A percentile compares a stretch with the other conserved stretches of the same genome.
phyloP scores from a whole-genome alignment of 2,113 vertebrate species.

The Mus spicilegus region DNA sequence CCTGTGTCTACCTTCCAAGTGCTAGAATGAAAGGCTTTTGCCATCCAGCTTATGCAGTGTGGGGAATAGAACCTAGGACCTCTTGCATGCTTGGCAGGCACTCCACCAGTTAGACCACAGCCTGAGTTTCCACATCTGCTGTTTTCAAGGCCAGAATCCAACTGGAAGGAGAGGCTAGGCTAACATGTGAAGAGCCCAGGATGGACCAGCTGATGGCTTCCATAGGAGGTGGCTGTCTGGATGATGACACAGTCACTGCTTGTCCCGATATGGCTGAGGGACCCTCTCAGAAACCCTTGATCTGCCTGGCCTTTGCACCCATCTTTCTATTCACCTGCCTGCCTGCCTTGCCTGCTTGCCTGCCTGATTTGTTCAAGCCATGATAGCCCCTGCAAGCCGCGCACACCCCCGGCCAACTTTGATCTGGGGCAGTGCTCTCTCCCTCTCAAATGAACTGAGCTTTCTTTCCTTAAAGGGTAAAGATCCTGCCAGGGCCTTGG shows the following conservation, averaged over 20 bases:
- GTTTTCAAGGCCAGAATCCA: background rate
- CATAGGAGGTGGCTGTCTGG: background rate
- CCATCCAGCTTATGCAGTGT: background rate
- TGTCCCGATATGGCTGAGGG: background rate
- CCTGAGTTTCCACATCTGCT: background rate
- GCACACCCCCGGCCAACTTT: background rate
- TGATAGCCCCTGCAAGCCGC: background rate
- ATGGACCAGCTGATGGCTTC: fast-evolving
- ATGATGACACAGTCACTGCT: background rate
- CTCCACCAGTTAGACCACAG: background rate
- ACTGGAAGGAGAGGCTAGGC: background rate
- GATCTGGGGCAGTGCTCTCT: background rate
- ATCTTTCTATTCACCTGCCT: background rate
- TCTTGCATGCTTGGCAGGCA: background rate
- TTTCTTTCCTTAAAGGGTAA: constrained; percentile 79
- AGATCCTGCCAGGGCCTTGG: constrained; percentile 18
- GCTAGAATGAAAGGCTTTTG: background rate
- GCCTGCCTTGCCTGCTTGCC: too few relatives aligned
- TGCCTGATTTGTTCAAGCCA: background rate
- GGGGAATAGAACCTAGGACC: background rate
- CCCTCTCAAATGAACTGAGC: constrained; percentile 47
- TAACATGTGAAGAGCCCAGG: background rate
- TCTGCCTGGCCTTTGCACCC: background rate
- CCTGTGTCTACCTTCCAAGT: too few relatives aligned
- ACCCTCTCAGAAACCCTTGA: background rate